Conservation (phyloP, 2,888 invertebrate species). For the Xestia ashworthii region DNA sequence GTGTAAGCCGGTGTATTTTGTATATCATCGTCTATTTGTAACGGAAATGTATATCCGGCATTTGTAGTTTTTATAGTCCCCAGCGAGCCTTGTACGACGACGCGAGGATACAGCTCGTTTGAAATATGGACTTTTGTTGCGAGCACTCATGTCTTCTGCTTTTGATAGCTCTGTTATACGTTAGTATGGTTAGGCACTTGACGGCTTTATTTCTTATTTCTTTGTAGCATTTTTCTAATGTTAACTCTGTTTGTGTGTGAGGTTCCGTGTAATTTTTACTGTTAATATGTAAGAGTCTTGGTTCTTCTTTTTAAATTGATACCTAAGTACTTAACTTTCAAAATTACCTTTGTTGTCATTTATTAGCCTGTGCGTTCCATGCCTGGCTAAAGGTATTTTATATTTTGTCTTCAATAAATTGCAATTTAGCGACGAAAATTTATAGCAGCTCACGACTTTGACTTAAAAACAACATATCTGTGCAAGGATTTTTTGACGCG, state of each 20-base stretch:
- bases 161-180: slow-evolving; percentile 45
- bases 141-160: slow-evolving; percentile 41
- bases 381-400: no score
- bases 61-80: slow-evolving; percentile 53
- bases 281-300: background rate
- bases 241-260: background rate
- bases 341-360: background rate
- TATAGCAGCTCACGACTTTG: background rate
- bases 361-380: no score
- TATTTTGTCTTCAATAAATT: background rate
- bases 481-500: background rate
- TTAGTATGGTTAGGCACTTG: slow-evolving; percentile 2
- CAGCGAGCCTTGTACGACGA: slow-evolving; percentile 24
- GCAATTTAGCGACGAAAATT: no score
- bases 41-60: slow-evolving; percentile 74
- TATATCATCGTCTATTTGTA: slow-evolving; percentile 68
- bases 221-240: slow-evolving; percentile 4
- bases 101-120: slow-evolving; percentile 37
- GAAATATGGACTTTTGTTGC: slow-evolving; percentile 40
- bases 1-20: slow-evolving; percentile 59
- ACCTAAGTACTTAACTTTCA: no score
- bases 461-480: background rate
- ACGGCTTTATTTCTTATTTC: slow-evolving; percentile 25
- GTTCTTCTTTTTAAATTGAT: background rate
- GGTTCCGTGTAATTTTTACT: background rate